These are phyloP conservation scores for Pseudomyrmex sp. DNA, from an alignment of 1,140 invertebrate species.

Conservation along the genomic window DNA sequence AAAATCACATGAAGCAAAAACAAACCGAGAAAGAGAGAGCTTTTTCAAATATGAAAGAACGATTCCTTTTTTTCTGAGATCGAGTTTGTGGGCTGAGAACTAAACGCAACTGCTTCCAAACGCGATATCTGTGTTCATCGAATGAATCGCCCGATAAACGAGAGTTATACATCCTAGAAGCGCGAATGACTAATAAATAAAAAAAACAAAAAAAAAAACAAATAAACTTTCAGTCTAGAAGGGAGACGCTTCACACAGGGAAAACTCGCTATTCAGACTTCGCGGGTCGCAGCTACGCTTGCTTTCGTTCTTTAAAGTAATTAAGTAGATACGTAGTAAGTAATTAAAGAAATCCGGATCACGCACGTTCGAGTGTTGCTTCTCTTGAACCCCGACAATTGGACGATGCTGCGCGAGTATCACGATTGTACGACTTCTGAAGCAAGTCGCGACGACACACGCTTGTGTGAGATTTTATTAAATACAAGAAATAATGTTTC, in stretches of 20 bases:
- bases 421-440: slow-evolving; percentile 14
- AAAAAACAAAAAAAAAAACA: too few species aligned
- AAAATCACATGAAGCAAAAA: slow-evolving; percentile 11
- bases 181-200: neutral
- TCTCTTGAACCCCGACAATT: neutral
- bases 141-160: neutral
- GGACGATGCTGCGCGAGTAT: neutral
- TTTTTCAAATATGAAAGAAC: slow-evolving; percentile 22
- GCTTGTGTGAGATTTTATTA: neutral
- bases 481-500: slow-evolving; percentile 12
- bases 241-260: neutral
- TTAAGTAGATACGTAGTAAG: slow-evolving; percentile 77
- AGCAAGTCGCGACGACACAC: slow-evolving; percentile 22
- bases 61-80: slow-evolving; percentile 76
- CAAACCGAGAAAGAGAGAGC: slow-evolving; percentile 53
- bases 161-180: neutral
- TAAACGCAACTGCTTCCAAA: slow-evolving; percentile 73
- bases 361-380: slow-evolving; percentile 35
- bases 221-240: neutral
- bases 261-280: neutral
- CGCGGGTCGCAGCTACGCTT: neutral
- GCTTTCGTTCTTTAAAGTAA: slow-evolving; percentile 71
- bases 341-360: slow-evolving; percentile 65
- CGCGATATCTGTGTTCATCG: neutral
- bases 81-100: slow-evolving; percentile 81